Conservation (phyloP, 2,797 vertebrate species). For the Schizopygopsis malacanthus region DNA sequence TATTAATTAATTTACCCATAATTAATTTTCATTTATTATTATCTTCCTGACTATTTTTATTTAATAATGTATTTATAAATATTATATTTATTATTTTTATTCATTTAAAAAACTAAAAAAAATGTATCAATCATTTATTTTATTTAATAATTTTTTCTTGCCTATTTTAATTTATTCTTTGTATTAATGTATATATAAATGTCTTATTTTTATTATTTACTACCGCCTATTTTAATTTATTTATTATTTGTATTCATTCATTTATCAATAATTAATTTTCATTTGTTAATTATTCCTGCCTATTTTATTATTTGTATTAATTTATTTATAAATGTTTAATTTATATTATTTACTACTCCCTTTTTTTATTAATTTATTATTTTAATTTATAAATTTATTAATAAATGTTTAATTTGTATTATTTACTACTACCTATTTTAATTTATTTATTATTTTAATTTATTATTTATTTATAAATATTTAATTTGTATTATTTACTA, state of each 20-base stretch:
- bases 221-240: not conserved
- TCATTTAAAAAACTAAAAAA: not conserved
- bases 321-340: too few relatives aligned
- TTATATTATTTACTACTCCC: too few relatives aligned
- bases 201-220: not conserved
- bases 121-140: not conserved
- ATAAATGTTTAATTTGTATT: not conserved
- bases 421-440: too few relatives aligned
- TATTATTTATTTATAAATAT: too few relatives aligned
- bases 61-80: too few relatives aligned
- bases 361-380: too few relatives aligned
- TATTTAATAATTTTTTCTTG: not conserved
- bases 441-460: too few relatives aligned
- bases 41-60: too few relatives aligned
- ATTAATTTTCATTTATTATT: too few relatives aligned
- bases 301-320: not conserved
- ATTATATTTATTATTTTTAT: not conserved
- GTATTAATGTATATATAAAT: not conserved
- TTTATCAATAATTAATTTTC: not conserved
- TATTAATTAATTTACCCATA: not conserved
- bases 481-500: not conserved
- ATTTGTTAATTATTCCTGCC: not conserved
- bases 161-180: not conserved
- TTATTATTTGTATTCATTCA: not conserved
- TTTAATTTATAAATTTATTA: too few relatives aligned